A percentile compares a stretch with the other conserved stretches of the same genome.
These are phyloP conservation scores for Trichosurus vulpecula DNA, from an alignment of 2,797 vertebrate genomes.

Conservation along the genomic window DNA sequence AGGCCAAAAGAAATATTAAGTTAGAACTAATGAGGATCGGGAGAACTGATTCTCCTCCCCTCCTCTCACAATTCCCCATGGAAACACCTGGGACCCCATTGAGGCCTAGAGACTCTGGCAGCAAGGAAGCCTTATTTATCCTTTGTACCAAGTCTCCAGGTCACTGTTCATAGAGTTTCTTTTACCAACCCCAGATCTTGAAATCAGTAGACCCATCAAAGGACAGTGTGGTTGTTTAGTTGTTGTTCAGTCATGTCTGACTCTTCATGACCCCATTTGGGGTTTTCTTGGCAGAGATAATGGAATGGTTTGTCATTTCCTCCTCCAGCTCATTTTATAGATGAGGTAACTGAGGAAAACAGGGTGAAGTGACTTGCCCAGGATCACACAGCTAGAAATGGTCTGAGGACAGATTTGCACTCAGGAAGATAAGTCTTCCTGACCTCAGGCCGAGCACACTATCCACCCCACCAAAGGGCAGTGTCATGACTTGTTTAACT, in stretches of 20 bases:
- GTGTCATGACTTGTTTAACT: neutral
- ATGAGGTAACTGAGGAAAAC: neutral
- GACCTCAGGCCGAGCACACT: neutral
- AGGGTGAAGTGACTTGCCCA: neutral
- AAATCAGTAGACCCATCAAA: neutral
- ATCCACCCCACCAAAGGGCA: neutral
- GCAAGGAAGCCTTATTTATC: neutral
- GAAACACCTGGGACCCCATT: neutral
- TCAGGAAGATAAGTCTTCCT: neutral
- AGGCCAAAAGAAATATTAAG: neutral
- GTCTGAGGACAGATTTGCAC: neutral
- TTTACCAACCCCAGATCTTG: neutral
- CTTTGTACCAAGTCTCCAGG: neutral
- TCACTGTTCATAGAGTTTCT: neutral
- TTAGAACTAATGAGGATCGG: neutral
- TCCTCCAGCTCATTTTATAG: neutral
- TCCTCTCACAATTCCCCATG: neutral
- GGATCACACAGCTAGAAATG: neutral
- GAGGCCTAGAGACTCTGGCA: neutral
- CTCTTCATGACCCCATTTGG: neutral
- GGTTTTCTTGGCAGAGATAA: neutral
- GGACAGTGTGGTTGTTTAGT: neutral
- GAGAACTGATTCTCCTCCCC: neutral
- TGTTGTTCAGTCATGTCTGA: neutral
- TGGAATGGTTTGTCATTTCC: neutral